A percentile compares a stretch with the other conserved stretches of the same genome.
phyloP scores from a whole-genome alignment of 2,797 vertebrate genomes.

The Nothura maculosa region DNA sequence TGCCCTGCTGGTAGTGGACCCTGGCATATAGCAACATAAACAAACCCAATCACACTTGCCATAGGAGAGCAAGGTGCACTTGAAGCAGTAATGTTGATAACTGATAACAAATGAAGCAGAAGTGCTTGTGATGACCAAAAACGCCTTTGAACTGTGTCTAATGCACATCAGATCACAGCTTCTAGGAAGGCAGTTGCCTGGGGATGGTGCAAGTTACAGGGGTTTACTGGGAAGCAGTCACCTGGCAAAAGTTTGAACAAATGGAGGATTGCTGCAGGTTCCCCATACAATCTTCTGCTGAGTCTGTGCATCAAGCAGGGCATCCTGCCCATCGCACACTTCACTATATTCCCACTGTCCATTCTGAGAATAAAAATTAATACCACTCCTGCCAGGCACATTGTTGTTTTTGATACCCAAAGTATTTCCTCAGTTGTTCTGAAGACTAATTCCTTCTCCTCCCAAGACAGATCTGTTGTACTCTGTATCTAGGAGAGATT shows the following conservation, averaged over 20 bases:
- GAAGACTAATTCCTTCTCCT: neutral
- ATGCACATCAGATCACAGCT: neutral
- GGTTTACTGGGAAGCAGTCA: neutral
- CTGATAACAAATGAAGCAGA: conserved; percentile 22
- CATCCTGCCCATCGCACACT: neutral
- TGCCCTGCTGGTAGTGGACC: neutral
- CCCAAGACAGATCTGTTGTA: neutral
- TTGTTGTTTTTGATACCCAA: neutral
- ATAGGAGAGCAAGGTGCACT: neutral
- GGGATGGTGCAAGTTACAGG: neutral
- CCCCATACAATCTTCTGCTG: neutral
- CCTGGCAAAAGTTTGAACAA: neutral
- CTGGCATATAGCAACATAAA: neutral
- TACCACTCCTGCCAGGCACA: neutral
- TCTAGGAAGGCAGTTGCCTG: rapidly evolving
- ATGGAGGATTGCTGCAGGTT: neutral
- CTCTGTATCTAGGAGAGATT: neutral
- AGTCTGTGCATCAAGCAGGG: neutral
- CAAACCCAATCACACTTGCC: neutral
- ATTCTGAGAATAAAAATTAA: neutral
- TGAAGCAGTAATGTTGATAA: neutral
- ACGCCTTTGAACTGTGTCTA: neutral
- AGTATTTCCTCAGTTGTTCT: neutral
- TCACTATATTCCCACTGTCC: neutral
- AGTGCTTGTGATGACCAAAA: neutral